Percentiles rank a stretch among this genome's conserved stretches.
Evolutionary conservation across 2,797 vertebrate genomes (phyloP).

Genomic region (Clarias fuscus): DNA sequence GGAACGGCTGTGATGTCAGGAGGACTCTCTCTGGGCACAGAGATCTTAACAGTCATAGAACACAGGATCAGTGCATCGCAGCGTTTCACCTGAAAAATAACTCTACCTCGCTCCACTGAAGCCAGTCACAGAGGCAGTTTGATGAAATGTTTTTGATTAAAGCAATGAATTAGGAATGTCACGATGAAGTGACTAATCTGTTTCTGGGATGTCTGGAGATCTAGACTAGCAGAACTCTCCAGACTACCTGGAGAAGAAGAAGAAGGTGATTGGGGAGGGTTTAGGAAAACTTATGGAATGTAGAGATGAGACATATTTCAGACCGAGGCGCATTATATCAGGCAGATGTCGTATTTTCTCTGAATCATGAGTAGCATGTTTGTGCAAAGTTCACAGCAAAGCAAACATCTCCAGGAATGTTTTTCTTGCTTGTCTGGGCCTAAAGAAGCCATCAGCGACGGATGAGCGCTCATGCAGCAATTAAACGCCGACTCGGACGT

Average conservation of each 20-base stretch:
- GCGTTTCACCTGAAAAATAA: background rate
- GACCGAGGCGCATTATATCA: background rate
- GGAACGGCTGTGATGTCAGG: background rate
- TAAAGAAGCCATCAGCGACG: background rate
- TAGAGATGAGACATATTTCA: constrained; percentile 16
- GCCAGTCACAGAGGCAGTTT: background rate
- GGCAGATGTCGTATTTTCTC: background rate
- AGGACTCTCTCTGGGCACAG: background rate
- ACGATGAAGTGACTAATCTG: background rate
- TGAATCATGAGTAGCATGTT: background rate
- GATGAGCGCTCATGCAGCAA: background rate
- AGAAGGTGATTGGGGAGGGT: background rate
- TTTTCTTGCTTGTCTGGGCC: background rate
- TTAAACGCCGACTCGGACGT: background rate
- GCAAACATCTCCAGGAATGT: background rate
- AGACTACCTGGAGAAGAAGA: background rate
- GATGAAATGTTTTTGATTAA: background rate
- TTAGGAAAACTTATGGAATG: background rate
- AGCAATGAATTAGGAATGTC: background rate
- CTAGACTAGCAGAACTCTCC: background rate
- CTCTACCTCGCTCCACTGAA: background rate
- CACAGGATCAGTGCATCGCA: background rate
- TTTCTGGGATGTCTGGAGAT: background rate
- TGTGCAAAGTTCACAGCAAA: background rate
- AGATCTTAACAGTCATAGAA: background rate